Conservation (phyloP, 2,113 vertebrate species). For the Actenoides lindsayi region DNA sequence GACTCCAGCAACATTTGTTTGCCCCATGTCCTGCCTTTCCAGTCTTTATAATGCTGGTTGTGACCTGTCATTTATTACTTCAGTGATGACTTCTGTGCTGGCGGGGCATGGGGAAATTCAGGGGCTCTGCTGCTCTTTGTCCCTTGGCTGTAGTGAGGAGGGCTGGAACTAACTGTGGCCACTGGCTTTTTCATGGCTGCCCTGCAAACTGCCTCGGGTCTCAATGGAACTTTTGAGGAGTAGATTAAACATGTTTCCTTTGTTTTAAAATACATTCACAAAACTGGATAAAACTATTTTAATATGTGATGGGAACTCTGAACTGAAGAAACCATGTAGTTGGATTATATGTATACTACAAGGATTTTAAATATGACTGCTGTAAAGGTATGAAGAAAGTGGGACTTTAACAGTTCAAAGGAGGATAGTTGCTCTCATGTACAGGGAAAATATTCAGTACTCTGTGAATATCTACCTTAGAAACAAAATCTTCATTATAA, state of each 20-base stretch:
- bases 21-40: not conserved
- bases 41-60: not conserved
- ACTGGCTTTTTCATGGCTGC: not conserved
- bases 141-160: not conserved
- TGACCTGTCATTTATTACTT: not conserved
- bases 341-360: not conserved
- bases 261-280: not conserved
- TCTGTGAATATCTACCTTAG: not conserved
- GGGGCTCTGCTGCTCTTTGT: not conserved
- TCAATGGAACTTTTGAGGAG: not conserved
- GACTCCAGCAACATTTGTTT: not conserved
- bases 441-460: not conserved
- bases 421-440: not conserved
- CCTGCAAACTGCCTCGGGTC: not conserved
- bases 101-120: not conserved
- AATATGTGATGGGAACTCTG: not conserved
- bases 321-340: not conserved
- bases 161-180: not conserved
- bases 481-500: not conserved
- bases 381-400: not conserved
- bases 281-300: not conserved
- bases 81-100: not conserved
- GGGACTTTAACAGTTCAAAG: not conserved
- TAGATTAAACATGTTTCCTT: not conserved
- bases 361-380: not conserved